phyloP scores from a whole-genome alignment of 1,140 invertebrate species.

The Prorops nasuta region DNA sequence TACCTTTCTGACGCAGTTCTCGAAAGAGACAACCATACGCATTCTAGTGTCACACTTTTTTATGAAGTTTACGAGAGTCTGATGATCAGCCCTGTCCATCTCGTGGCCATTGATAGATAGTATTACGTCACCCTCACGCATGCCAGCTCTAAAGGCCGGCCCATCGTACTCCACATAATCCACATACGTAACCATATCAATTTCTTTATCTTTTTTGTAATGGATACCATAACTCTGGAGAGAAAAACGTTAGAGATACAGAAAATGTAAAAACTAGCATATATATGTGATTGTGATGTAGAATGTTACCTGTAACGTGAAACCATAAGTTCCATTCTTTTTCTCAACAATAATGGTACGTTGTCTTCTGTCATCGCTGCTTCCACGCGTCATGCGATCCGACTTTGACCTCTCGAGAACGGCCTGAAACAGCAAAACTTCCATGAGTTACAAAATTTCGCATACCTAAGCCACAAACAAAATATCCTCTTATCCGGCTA shows the following conservation, averaged over 20 bases:
- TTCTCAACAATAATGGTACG: constrained; percentile 90
- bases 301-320: constrained; percentile 82
- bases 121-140: constrained; percentile 93
- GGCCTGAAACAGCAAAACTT: constrained; percentile 54
- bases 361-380: constrained; percentile 79
- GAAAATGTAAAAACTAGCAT: too few relatives aligned
- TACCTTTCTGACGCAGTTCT: constrained; percentile 91
- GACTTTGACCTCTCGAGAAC: constrained; percentile 80
- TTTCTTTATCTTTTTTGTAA: constrained; percentile 85
- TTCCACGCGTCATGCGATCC: constrained; percentile 75
- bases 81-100: constrained; percentile 89
- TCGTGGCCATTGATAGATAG: constrained; percentile 90
- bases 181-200: constrained; percentile 93
- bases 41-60: constrained; percentile 86
- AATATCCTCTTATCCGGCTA: not conserved
- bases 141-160: constrained; percentile 84
- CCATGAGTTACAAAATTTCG: too few relatives aligned
- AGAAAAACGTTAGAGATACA: constrained; percentile 14
- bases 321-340: constrained; percentile 88
- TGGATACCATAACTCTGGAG: constrained; percentile 92
- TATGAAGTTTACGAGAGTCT: constrained; percentile 86
- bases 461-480: too few relatives aligned
- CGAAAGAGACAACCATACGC: constrained; percentile 92
- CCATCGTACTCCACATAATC: constrained; percentile 93
- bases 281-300: too few relatives aligned